Evolutionary conservation across 2,888 invertebrate species (phyloP).

Genomic region (Anaspis maculata): DNA sequence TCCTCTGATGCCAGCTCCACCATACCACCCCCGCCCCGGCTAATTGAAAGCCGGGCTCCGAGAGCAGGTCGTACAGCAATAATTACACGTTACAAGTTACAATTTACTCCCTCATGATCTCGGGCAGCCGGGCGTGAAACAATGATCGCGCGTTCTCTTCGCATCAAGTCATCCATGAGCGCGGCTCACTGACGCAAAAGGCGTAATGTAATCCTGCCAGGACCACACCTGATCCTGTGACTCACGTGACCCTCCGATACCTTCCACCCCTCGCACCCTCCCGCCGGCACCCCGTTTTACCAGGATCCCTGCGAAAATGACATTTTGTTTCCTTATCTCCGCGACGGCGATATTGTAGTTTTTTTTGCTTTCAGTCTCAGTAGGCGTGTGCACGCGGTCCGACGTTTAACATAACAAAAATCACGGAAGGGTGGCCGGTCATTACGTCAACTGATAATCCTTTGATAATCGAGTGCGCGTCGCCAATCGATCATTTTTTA

Average conservation of each 20-base stretch:
- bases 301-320: background rate
- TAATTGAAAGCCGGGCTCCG: conserved; percentile 28
- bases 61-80: conserved; percentile 16
- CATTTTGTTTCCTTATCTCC: background rate
- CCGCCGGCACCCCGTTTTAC: too few species aligned
- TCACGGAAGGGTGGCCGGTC: conserved; percentile 24
- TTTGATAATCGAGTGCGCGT: conserved; percentile 41
- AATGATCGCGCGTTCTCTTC: conserved; percentile 30
- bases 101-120: conserved; percentile 26
- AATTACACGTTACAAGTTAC: conserved; percentile 25
- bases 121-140: conserved; percentile 30
- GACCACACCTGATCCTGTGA: conserved; percentile 35
- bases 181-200: conserved; percentile 26
- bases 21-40: too few species aligned
- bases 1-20: too few species aligned
- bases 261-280: too few species aligned
- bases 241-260: conserved; percentile 15
- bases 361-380: conserved; percentile 25
- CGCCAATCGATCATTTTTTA: conserved; percentile 42
- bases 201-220: conserved; percentile 32
- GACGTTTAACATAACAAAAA: conserved; percentile 39
- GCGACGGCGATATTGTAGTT: conserved; percentile 10
- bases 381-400: conserved; percentile 27
- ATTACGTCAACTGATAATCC: conserved; percentile 37
- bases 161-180: conserved; percentile 32